Evolutionary conservation across 1,140 invertebrate species (phyloP), one percentile per base, ranked within the genome.

Genomic region (Arctopsyche grandis): DNA sequence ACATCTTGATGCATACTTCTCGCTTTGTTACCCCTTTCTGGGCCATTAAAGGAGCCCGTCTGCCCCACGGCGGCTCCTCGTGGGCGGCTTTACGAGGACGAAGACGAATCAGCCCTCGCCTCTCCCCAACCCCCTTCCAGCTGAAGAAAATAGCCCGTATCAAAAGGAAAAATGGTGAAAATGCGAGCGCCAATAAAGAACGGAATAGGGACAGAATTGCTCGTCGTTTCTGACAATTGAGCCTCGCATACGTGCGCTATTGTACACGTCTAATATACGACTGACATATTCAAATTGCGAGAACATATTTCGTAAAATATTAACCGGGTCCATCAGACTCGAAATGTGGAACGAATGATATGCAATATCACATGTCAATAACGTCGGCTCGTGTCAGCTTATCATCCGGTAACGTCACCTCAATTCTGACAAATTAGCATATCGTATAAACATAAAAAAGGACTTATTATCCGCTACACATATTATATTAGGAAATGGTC

Each of bases 21-120:
- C 69, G 69, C 69, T 73, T 73, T 73, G 69, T 73, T 73, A 73
- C 69, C 43, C 43, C 69, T 73, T 73, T 73, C 69, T 73, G 69
- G 69, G 29, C 69, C 69, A 73, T 73, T 73, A 73, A 16, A 46
- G 69, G 14, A 43, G 69, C 69, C 69, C 38, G 24, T 21, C 29
- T 73, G 12, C 48, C 12, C 48, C 48, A 12, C 12, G 48, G 16
- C 48, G 3, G 48, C 48, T 52, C 12, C 12, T n/a, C 12, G 16
- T 16, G 56, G 56, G 56, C 29, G 29, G 29, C 29, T 38, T 38
- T 38, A 38, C 29, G 5, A 22, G 22, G 63, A 66, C 63, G 63
- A 66, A 66, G 63, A 66, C 63, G 63, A 66, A 66, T 66, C 63
- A 26, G 63, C 9, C 9, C 21, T n/a, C 22, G 21, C 10, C 29